Evolutionary conservation across 2,797 vertebrate genomes (phyloP), one percentile per base, ranked within the genome.

Genomic region (Anisognathus igniventris): DNA sequence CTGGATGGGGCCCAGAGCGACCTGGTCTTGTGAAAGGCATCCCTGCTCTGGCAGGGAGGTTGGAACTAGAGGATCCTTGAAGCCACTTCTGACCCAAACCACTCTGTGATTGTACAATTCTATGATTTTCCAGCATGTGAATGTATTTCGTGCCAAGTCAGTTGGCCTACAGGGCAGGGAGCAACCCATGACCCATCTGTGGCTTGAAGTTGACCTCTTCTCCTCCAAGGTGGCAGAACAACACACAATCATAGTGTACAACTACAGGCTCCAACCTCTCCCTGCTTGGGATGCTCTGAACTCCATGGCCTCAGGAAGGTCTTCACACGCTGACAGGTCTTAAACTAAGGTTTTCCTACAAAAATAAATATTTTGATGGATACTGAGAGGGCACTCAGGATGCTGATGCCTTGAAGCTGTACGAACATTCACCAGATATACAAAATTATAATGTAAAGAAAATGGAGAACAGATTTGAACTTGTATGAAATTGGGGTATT

Each of bases 211-310:
- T 80, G 44, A 75, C 22, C 6, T 5, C 40, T 86, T 83, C 4
- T 50, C 17, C 42, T 76, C 24, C 4, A 3, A 70, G 0, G 1
- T 9, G 10, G 5, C 8, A 81, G 47, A 51, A 74, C 30, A 90
- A 74, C 4, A 67, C 0, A 0, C 27, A 57, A 25, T n/a, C 86
- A 35, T 3, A 54, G 11, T 1, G 2, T 10, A 25, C 4, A 13
- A 39, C 27, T 60, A 20, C 23, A 79, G 57, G 39, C 6, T 54
- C 35, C 3, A 4, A 4, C 7, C 24, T 35, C 10, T 53, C 37
- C 44, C 40, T 54, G 17, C 7, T 25, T 50, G 14, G 50, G 50
- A 65, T n/a, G 40, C 12, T 10, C 30, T n/a, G 37, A 86, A 12
- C 40, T 33, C n/a, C 37, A 42, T 1, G 4, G 3, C 24, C n/a